Evolutionary conservation across 2,113 vertebrate genomes (phyloP).

Genomic region (Astur gentilis): DNA sequence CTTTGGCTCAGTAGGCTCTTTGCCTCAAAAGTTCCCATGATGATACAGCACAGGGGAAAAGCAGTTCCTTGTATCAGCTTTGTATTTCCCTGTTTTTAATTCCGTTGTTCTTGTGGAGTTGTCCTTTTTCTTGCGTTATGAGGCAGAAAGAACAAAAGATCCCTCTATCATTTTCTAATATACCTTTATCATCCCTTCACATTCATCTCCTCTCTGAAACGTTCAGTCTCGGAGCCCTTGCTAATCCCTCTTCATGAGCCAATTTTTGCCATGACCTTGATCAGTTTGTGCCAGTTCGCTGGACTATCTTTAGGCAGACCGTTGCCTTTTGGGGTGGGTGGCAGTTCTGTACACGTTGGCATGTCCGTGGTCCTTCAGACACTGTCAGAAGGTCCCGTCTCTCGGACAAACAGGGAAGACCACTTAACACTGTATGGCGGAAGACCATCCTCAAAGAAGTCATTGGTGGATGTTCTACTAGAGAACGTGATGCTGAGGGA

Average conservation of each 20-base stretch:
- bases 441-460: background rate
- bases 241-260: background rate
- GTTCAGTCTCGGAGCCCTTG: background rate
- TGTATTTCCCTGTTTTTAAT: background rate
- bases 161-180: background rate
- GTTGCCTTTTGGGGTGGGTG: background rate
- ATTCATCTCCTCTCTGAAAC: background rate
- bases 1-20: background rate
- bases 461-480: background rate
- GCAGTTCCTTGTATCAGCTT: background rate
- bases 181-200: background rate
- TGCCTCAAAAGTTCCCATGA: background rate
- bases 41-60: background rate
- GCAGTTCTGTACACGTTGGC: background rate
- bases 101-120: background rate
- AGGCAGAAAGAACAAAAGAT: constrained; percentile 37
- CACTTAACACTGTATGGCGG: rapidly evolving
- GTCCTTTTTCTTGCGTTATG: background rate
- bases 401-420: background rate
- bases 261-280: background rate
- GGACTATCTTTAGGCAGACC: background rate
- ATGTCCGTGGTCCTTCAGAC: rapidly evolving
- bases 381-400: background rate
- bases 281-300: background rate
- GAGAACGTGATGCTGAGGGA: background rate